Evolutionary conservation across 2,113 vertebrate species (phyloP).

Genomic region (Passer domesticus): DNA sequence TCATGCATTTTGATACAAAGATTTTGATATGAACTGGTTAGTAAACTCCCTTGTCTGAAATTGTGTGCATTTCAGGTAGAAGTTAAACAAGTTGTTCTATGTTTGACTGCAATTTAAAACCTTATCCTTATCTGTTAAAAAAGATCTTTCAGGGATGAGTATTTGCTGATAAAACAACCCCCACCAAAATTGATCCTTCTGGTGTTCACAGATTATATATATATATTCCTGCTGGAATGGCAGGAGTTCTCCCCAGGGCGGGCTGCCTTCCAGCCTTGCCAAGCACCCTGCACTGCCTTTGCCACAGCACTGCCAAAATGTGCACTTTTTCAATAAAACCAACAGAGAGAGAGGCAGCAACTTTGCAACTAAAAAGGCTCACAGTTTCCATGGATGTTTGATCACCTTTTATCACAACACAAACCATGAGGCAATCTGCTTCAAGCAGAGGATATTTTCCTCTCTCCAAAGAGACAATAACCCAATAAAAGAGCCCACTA

Average conservation of each 20-base stretch:
- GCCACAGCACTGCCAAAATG: neutral
- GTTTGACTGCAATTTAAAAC: neutral
- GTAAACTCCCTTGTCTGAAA: neutral
- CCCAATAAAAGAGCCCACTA: neutral
- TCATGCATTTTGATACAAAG: conserved; percentile 23
- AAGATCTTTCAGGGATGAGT: conserved; percentile 44
- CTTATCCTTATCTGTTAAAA: conserved; percentile 1
- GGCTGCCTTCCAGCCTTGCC: neutral
- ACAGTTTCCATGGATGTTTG: neutral
- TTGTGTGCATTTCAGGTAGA: neutral
- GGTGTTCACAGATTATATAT: neutral
- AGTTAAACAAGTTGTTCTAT: neutral
- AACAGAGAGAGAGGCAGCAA: neutral
- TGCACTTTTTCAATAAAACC: neutral
- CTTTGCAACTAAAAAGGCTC: neutral
- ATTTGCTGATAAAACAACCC: neutral
- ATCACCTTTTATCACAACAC: neutral
- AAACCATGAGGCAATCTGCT: neutral
- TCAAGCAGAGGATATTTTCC: neutral
- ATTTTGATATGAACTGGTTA: conserved; percentile 37
- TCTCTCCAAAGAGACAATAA: neutral
- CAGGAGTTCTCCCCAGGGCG: neutral
- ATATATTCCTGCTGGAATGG: neutral
- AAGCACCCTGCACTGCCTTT: neutral
- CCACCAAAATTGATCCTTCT: neutral